Evolutionary conservation across 2,888 invertebrate genomes (phyloP), one percentile per base, ranked within the genome.

Genomic region (Dicyrtomina minuta): DNA sequence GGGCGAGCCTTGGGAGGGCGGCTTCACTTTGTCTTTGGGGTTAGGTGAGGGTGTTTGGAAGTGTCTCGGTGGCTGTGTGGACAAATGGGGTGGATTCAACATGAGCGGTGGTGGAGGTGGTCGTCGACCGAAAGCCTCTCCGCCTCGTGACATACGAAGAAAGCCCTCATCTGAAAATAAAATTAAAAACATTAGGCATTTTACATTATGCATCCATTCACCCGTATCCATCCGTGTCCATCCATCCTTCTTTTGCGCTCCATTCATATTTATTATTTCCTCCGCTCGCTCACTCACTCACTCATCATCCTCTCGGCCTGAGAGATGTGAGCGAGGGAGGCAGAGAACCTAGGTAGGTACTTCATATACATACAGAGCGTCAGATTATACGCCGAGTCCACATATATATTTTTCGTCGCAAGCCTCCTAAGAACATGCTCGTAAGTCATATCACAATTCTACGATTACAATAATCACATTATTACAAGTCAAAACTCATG

Each of bases 91-190:
- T 53, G 77, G 75, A 72, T 75, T 74, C 62, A 75, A 58, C 62
- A 77, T 75, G 66, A 77, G 66, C 43, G 77, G 78, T 55, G 78
- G 78, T 70, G 78, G 78, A 43, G 77, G 78, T 62, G 76, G 78
- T 53, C 78, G 72, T 67, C 76, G 74, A 39, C 77, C 77, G 72
- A 78, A 78, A 55, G 78, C 78, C 70, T 78, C 78, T 69, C 78
- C 78, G 67, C 78, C 78, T 65, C 78, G 71, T 59, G 78, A 78
- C 78, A 78, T 78, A 68, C 78, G 77, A 43, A 78, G 74, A 72
- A 78, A 78, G 66, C 78, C 78, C 71, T 78, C 78, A 78, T 78
- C 78, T 78, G 69, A 46, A 75, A 75, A 55, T 60, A 60, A 60
- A 60, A 60, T 22, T 20, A 51, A 55, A 27, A 27, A 62, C 55